Conservation (phyloP, 2,888 invertebrate species). For the Drosophila basisetae region DNA sequence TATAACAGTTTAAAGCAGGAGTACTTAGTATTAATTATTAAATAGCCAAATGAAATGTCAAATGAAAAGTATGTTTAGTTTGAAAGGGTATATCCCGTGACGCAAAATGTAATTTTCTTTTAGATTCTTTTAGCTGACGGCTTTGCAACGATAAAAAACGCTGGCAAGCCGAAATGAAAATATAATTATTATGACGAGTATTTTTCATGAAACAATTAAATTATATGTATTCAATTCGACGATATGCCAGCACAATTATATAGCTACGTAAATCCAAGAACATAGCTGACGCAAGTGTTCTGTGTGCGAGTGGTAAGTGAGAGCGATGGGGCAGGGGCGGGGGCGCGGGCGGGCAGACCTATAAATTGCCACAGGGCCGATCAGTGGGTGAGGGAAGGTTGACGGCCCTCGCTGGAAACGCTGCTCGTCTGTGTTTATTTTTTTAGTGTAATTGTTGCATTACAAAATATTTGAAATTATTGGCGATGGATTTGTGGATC, state of each 20-base stretch:
- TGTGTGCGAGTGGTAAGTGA: neutral
- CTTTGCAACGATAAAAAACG: slow-evolving; percentile 14
- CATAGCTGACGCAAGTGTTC: slow-evolving; percentile 69
- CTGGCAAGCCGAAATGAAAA: slow-evolving; percentile 34
- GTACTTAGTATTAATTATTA: neutral
- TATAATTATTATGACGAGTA: slow-evolving; percentile 45
- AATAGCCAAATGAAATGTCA: neutral
- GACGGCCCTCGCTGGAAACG: slow-evolving; percentile 14
- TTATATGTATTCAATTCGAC: slow-evolving; percentile 52
- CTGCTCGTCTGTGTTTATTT: slow-evolving; percentile 41
- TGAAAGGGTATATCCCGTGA: slow-evolving; percentile 19
- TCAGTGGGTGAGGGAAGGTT: slow-evolving; percentile 35
- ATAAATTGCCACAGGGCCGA: slow-evolving; percentile 59
- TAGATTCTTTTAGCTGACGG: slow-evolving; percentile 23
- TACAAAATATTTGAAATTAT: slow-evolving; percentile 58
- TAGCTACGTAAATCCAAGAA: slow-evolving; percentile 60
- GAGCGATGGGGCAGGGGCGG: no score
- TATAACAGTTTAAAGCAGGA: neutral
- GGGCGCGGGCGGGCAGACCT: neutral
- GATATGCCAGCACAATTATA: slow-evolving; percentile 52
- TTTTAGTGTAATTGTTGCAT: slow-evolving; percentile 52
- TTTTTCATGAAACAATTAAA: slow-evolving; percentile 68
- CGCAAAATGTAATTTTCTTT: slow-evolving; percentile 28
- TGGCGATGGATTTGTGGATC: slow-evolving; percentile 56
- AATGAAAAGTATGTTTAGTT: neutral